phyloP scores from a whole-genome alignment of 2,113 vertebrate genomes.

The Oreocharis arfaki region DNA sequence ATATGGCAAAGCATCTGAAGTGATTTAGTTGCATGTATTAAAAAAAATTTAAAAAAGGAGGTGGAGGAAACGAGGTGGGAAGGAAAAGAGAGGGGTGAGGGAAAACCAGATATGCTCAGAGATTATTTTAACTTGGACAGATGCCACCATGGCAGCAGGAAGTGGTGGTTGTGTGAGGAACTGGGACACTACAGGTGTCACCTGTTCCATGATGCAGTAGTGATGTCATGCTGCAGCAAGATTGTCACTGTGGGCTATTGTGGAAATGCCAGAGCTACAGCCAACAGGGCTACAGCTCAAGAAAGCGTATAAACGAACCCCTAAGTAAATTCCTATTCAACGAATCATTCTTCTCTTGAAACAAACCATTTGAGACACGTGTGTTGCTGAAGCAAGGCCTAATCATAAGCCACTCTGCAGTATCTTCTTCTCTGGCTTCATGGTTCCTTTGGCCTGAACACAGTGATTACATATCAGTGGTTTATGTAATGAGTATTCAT shows the following conservation, averaged over 20 bases:
- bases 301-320: not conserved
- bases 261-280: not conserved
- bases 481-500: constrained; percentile 27
- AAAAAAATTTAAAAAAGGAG: not conserved
- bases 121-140: not conserved
- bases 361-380: not conserved
- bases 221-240: not conserved
- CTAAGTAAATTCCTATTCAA: not conserved
- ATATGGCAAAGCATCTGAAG: not conserved
- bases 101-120: not conserved
- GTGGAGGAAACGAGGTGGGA: not conserved
- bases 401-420: constrained; percentile 1
- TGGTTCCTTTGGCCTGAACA: constrained; percentile 15
- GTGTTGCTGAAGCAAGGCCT: constrained; percentile 16
- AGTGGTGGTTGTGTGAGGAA: not conserved
- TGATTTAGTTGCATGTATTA: not conserved
- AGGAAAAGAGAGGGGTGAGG: not conserved
- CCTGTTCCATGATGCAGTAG: not conserved
- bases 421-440: constrained; percentile 31
- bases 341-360: not conserved
- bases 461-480: not conserved
- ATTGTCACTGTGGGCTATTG: not conserved
- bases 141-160: not conserved
- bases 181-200: not conserved
- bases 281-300: not conserved